Conservation (phyloP, 2,888 invertebrate species). For the Tanypteryx hageni region DNA sequence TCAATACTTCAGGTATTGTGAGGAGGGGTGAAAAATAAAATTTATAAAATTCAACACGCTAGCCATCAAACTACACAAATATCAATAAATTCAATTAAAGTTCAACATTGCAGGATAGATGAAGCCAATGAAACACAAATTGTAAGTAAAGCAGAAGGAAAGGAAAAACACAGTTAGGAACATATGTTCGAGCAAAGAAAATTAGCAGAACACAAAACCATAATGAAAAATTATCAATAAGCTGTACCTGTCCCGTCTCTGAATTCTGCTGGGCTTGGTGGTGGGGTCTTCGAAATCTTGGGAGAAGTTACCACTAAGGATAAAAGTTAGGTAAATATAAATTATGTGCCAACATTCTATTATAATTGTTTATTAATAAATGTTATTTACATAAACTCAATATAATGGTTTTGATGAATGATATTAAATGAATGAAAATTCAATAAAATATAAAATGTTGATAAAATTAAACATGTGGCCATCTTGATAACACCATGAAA, state of each 20-base stretch:
- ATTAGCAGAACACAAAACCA: neutral
- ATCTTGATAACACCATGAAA: no score
- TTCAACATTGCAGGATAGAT: neutral
- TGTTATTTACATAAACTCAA: neutral
- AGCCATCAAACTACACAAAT: neutral
- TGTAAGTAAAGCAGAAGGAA: neutral
- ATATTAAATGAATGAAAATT: neutral
- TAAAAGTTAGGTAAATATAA: constrained; percentile 61
- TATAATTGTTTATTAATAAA: neutral
- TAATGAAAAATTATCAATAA: constrained; percentile 2
- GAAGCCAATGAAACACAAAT: neutral
- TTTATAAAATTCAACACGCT: constrained; percentile 42
- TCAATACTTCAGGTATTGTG: constrained; percentile 52
- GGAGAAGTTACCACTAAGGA: constrained; percentile 80
- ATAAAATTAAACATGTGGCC: neutral
- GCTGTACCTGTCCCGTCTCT: constrained; percentile 75
- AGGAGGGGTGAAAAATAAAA: constrained; percentile 38
- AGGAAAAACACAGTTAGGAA: neutral
- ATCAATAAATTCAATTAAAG: constrained; percentile 38
- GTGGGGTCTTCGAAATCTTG: constrained; percentile 83
- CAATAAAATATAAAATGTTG: neutral
- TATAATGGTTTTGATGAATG: neutral
- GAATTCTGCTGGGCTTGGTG: constrained; percentile 84
- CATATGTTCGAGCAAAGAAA: constrained; percentile 2
- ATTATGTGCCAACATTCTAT: constrained; percentile 8